A percentile compares a stretch with the other conserved stretches of the same genome.
Evolutionary conservation across 2,797 vertebrate genomes (phyloP).

Genomic region (Sebastes iracundus): DNA sequence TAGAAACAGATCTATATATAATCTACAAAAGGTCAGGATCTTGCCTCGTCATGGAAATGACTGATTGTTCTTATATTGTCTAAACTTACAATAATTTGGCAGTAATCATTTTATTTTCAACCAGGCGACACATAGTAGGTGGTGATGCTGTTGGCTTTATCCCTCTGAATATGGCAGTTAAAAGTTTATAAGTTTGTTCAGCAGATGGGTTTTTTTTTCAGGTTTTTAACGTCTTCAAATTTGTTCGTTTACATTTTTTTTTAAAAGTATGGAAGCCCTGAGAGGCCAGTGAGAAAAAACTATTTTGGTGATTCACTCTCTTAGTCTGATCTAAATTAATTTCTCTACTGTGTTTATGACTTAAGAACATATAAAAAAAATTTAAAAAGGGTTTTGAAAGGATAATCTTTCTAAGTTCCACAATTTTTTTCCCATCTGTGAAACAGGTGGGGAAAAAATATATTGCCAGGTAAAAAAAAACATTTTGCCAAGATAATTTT

Average conservation of each 20-base stretch:
- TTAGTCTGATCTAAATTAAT: neutral
- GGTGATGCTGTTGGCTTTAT: neutral
- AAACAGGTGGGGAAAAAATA: too few species aligned
- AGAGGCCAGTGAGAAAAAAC: neutral
- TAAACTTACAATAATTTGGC: conserved; percentile 19
- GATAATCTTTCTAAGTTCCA: neutral
- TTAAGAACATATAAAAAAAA: neutral
- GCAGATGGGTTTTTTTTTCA: neutral
- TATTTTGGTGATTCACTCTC: too few species aligned
- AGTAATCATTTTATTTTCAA: neutral
- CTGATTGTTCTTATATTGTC: neutral
- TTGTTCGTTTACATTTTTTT: neutral
- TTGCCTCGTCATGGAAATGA: neutral
- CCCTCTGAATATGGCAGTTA: neutral
- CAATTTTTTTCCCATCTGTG: too few species aligned
- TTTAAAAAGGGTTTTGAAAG: neutral
- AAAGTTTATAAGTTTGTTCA: neutral
- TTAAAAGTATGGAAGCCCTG: neutral
- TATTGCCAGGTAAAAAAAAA: neutral
- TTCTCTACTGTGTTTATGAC: neutral
- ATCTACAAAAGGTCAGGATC: neutral
- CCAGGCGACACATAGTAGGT: neutral
- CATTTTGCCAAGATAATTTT: neutral
- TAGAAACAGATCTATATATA: neutral
- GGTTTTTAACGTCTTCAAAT: neutral